Conservation (phyloP, 2,888 invertebrate species). For the Halictus quadricinctus region DNA sequence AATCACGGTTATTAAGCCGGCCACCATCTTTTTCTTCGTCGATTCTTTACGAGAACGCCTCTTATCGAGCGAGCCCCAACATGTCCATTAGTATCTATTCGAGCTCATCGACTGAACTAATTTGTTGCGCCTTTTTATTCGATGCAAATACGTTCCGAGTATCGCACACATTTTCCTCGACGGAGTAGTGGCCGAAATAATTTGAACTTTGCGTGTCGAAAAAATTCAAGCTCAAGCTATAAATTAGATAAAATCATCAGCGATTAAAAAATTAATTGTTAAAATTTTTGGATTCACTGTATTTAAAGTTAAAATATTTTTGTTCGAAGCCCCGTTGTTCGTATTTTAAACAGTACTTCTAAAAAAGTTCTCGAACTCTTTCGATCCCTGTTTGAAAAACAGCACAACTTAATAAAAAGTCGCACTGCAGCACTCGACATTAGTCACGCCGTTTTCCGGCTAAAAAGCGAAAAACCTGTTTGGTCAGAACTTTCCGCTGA, state of each 20-base stretch:
- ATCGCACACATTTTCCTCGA: background rate
- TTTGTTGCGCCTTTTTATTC: conserved; percentile 16
- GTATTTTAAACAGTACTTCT: background rate
- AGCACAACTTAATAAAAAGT: background rate
- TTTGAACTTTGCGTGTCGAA: background rate
- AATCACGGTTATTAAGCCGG: conserved; percentile 60
- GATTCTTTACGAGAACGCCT: conserved; percentile 1
- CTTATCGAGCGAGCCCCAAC: background rate
- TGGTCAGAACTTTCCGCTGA: background rate
- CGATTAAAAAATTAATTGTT: no score
- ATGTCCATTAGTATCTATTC: conserved; percentile 16
- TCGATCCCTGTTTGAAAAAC: background rate
- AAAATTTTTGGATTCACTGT: no score
- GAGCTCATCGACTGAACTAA: conserved; percentile 35
- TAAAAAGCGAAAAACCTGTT: background rate
- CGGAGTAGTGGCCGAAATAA: background rate
- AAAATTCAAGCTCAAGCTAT: no score
- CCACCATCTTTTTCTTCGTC: conserved; percentile 15
- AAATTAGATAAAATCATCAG: no score
- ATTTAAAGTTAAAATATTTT: no score
- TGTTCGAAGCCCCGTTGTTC: no score
- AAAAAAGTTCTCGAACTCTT: background rate
- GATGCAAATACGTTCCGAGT: background rate
- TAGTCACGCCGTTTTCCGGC: background rate
- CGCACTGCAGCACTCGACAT: background rate